These are phyloP conservation scores for Thaleichthys pacificus DNA, from an alignment of 2,797 vertebrate genomes.

Conservation along the genomic window DNA sequence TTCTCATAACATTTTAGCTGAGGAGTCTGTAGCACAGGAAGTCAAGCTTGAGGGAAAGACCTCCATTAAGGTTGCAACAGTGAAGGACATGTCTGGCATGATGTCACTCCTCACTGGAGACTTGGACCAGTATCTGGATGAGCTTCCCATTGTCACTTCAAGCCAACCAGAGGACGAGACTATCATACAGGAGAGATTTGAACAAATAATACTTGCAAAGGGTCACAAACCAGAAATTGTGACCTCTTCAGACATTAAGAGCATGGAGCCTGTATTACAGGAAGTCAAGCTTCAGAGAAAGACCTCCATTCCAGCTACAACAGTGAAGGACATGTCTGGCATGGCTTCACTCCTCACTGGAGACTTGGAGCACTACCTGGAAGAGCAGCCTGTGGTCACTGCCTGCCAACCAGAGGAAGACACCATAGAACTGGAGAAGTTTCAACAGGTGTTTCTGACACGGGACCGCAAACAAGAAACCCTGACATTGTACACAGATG, in stretches of 20 bases:
- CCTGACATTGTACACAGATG: constrained; percentile 12
- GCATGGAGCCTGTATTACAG: constrained; percentile 29
- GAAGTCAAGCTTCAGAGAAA: constrained; percentile 29
- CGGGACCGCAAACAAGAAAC: constrained; percentile 35
- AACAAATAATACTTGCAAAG: constrained; percentile 42
- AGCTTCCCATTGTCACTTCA: background rate
- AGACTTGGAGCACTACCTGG: constrained; percentile 45
- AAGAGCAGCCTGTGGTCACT: constrained; percentile 22
- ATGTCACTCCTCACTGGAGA: constrained; percentile 46
- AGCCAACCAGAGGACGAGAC: constrained; percentile 27
- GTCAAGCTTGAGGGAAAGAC: constrained; percentile 16
- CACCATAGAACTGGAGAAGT: constrained; percentile 35
- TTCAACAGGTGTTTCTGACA: constrained; percentile 31
- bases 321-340: constrained; percentile 38
- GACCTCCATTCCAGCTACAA: constrained; percentile 7
- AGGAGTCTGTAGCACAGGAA: constrained; percentile 46
- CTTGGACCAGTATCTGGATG: constrained; percentile 45
- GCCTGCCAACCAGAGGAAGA: constrained; percentile 5
- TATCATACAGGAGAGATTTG: constrained; percentile 48
- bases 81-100: constrained; percentile 56
- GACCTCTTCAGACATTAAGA: constrained; percentile 22
- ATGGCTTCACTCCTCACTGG: constrained; percentile 50
- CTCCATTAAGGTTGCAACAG: background rate
- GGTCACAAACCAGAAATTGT: constrained; percentile 28
- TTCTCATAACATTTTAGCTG: constrained; percentile 1